A percentile compares a stretch with the other conserved stretches of the same genome.
These are phyloP conservation scores for Taurulus bubalis DNA, from an alignment of 2,113 vertebrate species.

Conservation along the genomic window DNA sequence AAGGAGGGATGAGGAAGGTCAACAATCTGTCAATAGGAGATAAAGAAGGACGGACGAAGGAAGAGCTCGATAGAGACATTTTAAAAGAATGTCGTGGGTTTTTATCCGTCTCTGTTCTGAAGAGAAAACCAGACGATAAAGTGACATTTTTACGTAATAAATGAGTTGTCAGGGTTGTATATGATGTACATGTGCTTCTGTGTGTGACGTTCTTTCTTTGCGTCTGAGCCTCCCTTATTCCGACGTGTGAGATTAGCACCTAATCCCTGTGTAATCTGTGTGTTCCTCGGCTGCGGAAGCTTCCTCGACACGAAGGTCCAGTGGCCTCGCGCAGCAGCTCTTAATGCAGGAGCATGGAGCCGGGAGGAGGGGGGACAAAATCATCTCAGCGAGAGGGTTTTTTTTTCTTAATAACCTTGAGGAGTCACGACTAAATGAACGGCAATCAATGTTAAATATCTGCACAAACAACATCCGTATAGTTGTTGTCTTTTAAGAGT, in stretches of 20 bases:
- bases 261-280: conserved; percentile 78
- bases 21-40: conserved; percentile 70
- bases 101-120: conserved; percentile 39
- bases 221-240: conserved; percentile 27
- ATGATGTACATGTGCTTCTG: no score
- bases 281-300: conserved; percentile 59
- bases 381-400: not conserved
- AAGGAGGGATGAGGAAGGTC: conserved; percentile 70
- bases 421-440: not conserved
- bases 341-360: conserved; percentile 9
- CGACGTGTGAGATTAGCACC: conserved; percentile 67
- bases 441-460: not conserved
- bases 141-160: not conserved
- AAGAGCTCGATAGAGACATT: conserved; percentile 64
- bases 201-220: not conserved
- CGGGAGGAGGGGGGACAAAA: not conserved
- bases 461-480: not conserved
- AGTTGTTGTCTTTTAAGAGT: not conserved
- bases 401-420: not conserved
- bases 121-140: conserved; percentile 39
- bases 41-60: conserved; percentile 59
- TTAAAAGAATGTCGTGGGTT: conserved; percentile 15
- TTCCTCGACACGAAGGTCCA: conserved; percentile 21
- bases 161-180: no score
- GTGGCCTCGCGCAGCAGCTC: conserved; percentile 20